Conservation (phyloP, 1,140 invertebrate species). For the Archivesica marissinica region DNA sequence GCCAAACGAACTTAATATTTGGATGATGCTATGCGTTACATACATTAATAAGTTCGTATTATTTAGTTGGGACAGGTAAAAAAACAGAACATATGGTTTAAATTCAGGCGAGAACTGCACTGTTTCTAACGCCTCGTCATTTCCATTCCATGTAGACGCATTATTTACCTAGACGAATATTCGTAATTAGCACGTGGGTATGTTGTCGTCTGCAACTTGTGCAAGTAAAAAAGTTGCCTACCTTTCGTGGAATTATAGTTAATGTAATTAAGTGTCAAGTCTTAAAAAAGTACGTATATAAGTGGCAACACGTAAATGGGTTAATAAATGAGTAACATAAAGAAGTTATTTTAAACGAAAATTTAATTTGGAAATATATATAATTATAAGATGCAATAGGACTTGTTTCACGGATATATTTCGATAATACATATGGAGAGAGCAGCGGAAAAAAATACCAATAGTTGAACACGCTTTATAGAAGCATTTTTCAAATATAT, state of each 20-base stretch:
- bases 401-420: no score
- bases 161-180: conserved; percentile 7
- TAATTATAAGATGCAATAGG: no score
- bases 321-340: no score
- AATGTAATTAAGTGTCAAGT: neutral
- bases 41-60: neutral
- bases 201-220: conserved; percentile 5
- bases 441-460: no score
- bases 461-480: no score
- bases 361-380: no score
- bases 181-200: neutral
- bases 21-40: neutral
- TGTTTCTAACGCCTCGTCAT: no score
- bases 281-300: neutral
- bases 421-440: no score
- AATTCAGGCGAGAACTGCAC: neutral
- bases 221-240: no score
- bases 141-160: neutral
- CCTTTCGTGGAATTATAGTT: neutral
- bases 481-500: no score
- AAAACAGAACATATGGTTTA: conserved; percentile 4
- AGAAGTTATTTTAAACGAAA: no score
- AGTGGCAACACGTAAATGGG: no score
- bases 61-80: conserved; percentile 7
- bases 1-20: conserved; percentile 7